These are phyloP conservation scores for Ceuthmochares aereus DNA, from an alignment of 2,113 vertebrate species.

Conservation along the genomic window DNA sequence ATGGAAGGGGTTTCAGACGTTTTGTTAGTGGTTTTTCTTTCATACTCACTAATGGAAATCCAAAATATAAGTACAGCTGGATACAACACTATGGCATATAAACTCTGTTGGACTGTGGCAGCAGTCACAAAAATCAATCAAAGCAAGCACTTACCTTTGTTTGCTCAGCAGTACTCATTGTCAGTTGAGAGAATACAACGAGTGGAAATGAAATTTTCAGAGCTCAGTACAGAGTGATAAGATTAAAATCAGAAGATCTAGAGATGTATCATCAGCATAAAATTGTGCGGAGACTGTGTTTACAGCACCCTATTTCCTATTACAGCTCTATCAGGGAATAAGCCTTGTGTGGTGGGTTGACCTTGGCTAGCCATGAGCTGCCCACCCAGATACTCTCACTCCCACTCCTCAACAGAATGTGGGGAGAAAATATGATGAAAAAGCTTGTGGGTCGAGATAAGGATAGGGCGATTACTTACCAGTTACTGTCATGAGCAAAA, in stretches of 20 bases:
- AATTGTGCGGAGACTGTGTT: not conserved
- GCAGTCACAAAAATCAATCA: not conserved
- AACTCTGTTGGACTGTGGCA: not conserved
- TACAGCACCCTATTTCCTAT: not conserved
- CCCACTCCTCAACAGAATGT: not conserved
- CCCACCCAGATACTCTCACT: not conserved
- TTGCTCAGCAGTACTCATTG: not conserved
- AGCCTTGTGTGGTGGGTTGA: not conserved
- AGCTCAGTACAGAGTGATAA: not conserved
- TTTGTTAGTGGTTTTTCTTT: not conserved
- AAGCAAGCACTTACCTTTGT: not conserved
- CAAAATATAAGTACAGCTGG: not conserved
- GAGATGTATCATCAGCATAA: not conserved
- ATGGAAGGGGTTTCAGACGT: not conserved
- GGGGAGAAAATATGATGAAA: not conserved
- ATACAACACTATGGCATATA: not conserved
- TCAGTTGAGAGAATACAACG: not conserved
- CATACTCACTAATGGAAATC: not conserved
- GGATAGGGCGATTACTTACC: not conserved
- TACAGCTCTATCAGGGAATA: not conserved
- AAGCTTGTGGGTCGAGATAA: not conserved
- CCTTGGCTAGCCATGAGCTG: not conserved
- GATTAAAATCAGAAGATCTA: slow-evolving; percentile 1
- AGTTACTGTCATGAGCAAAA: not conserved
- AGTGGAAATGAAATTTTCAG: slow-evolving; percentile 24